Evolutionary conservation across 2,888 invertebrate genomes (phyloP).

Genomic region (Mesorhabditis spiculigera): DNA sequence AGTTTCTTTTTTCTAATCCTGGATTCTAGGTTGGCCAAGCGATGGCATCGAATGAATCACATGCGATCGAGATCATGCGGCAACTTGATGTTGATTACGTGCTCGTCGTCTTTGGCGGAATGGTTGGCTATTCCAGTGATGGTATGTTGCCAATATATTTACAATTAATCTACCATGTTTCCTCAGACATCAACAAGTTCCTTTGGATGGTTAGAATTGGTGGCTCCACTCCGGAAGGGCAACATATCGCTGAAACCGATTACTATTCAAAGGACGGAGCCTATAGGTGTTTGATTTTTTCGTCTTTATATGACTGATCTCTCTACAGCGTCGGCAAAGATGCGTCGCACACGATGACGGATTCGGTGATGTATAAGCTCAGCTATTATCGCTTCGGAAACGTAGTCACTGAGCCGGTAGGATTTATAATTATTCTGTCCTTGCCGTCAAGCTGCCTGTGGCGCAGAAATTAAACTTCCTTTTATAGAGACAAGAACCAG

Average conservation of each 20-base stretch:
- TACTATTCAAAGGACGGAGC: conserved; percentile 86
- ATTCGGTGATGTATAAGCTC: conserved; percentile 99
- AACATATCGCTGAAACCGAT: conserved; percentile 70
- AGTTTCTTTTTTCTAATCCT: background rate
- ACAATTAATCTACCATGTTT: conserved; percentile 9
- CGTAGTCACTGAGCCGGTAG: background rate
- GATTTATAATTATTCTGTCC: background rate
- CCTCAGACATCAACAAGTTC: conserved; percentile 91
- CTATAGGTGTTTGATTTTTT: conserved; percentile 68
- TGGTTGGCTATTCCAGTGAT: conserved; percentile 95
- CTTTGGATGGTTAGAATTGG: conserved; percentile 98
- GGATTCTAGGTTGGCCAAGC: conserved; percentile 63
- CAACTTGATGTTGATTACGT: conserved; percentile 97
- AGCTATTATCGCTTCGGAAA: conserved; percentile 81
- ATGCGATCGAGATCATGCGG: conserved; percentile 94
- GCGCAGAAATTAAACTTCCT: conserved; percentile 1
- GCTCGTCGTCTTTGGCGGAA: conserved; percentile 94
- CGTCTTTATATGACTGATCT: background rate
- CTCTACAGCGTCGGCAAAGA: conserved; percentile 91
- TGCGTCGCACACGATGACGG: conserved; percentile 77
- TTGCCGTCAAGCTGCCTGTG: background rate
- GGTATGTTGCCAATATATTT: conserved; percentile 62
- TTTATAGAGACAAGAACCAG: conserved; percentile 78
- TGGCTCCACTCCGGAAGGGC: conserved; percentile 88
- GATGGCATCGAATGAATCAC: conserved; percentile 93